phyloP scores from a whole-genome alignment of 2,113 vertebrate species.

The Hystrix brachyura region DNA sequence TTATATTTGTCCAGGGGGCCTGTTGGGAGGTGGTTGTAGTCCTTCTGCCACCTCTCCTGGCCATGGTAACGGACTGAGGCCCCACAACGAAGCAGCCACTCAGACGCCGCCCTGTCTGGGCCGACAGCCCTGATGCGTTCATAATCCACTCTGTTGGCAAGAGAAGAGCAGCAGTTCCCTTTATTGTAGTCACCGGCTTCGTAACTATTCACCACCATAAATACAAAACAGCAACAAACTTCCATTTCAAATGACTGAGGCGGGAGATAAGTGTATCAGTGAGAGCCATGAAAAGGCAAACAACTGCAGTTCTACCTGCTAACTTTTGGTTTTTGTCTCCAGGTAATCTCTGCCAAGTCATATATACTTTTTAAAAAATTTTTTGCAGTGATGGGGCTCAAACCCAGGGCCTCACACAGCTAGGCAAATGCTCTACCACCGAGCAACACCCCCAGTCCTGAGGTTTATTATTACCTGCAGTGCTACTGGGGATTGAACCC shows the following conservation, averaged over 20 bases:
- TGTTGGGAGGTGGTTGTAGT: constrained; percentile 95
- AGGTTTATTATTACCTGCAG: neutral
- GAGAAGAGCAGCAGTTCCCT: neutral
- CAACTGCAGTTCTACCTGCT: neutral
- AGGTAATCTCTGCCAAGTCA: neutral
- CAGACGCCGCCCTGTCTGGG: constrained; percentile 95
- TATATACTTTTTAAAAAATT: neutral
- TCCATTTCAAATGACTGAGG: neutral
- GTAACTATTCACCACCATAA: rapidly evolving
- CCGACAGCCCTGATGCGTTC: constrained; percentile 94
- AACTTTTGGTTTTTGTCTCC: constrained; percentile 54
- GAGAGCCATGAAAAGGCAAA: neutral
- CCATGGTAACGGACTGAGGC: constrained; percentile 93
- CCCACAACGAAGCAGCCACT: constrained; percentile 97
- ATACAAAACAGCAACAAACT: neutral
- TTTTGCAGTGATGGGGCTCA: neutral
- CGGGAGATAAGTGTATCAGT: neutral
- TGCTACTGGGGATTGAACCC: neutral
- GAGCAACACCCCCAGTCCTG: neutral
- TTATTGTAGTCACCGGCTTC: rapidly evolving
- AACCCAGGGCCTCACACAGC: neutral
- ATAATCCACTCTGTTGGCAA: constrained; percentile 92
- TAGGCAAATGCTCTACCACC: neutral
- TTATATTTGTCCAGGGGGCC: constrained; percentile 92
- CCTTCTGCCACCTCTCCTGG: constrained; percentile 94